Evolutionary conservation across 2,113 vertebrate genomes (phyloP), one percentile per base, ranked within the genome.

Genomic region (Carlito syrichta): DNA sequence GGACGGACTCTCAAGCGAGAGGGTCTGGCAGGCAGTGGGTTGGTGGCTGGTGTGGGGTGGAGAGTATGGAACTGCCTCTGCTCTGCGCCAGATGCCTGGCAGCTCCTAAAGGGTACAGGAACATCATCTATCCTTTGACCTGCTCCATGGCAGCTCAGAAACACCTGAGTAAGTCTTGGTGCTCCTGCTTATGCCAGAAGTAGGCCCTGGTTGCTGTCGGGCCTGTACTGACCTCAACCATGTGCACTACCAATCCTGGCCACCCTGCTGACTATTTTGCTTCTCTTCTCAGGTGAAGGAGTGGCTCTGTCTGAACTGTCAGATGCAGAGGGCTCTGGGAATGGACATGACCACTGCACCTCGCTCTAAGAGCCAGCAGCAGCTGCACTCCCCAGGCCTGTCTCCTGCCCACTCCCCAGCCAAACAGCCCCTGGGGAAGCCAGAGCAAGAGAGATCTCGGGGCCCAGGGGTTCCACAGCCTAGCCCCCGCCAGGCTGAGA

Each of bases 291-390:
- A 99, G 99, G 99, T 99, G 81, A 99, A 99, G 94, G 99, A 99
- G 98, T 99, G 99, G 99, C 98, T 99, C 81, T 99, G 99, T 98
- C 98, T 99, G 97, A 99, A 99, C 98, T 99, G 99, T 98, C 99
- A 99, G 99, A 99, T 99, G 99, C 99, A 99, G 98, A 99, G 99
- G 97, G 99, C 99, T 0, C 97, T 99, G 98, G 99, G 99, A 86
- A 99, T 99, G 99, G 99, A 99, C 98, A 99, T 99, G 99, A 99
- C 99, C 91, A 99, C 99, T 0, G 99, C 99, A n/a, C 99, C 99
- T 69, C 99, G 99, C 91, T 99, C 99, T 98, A 99, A 99, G 98
- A 99, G 99, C 98, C 99, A 99, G 98, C 99, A 99, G 96, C 99
- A 99, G 98, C 99, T 99, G 91, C 99, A 99, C 97, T 99, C 99